Evolutionary conservation across 2,888 invertebrate genomes (phyloP).

Genomic region (Spialia ferax): DNA sequence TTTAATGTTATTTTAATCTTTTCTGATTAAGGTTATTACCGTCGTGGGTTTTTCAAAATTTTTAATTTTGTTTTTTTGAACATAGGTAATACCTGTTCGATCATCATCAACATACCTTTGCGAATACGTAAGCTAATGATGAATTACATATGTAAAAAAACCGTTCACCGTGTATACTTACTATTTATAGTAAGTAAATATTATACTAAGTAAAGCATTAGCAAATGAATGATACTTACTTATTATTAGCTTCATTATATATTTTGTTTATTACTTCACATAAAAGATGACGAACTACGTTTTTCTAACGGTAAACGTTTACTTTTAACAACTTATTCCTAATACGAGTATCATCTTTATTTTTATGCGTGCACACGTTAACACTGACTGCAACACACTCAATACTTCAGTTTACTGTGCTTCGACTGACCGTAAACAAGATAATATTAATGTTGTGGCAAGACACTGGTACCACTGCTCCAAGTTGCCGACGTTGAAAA

Average conservation of each 20-base stretch:
- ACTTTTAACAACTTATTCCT: background rate
- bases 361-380: background rate
- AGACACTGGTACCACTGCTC: background rate
- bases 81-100: too few species aligned
- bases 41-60: too few species aligned
- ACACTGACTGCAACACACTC: background rate
- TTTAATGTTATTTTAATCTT: too few species aligned
- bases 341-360: conserved; percentile 9
- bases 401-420: conserved; percentile 15
- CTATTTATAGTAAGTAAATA: too few species aligned
- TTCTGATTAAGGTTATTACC: too few species aligned
- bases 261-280: background rate
- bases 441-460: conserved; percentile 36
- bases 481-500: background rate
- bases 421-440: conserved; percentile 44
- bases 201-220: too few species aligned
- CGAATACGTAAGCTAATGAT: too few species aligned
- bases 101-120: too few species aligned
- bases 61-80: too few species aligned
- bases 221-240: conserved; percentile 29
- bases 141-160: too few species aligned
- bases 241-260: conserved; percentile 35
- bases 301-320: background rate
- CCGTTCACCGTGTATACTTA: too few species aligned
- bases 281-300: background rate